A percentile compares a stretch with the other conserved stretches of the same genome.
These are phyloP conservation scores for Climacteris rufus DNA, from an alignment of 2,113 vertebrate genomes.

Conservation along the genomic window DNA sequence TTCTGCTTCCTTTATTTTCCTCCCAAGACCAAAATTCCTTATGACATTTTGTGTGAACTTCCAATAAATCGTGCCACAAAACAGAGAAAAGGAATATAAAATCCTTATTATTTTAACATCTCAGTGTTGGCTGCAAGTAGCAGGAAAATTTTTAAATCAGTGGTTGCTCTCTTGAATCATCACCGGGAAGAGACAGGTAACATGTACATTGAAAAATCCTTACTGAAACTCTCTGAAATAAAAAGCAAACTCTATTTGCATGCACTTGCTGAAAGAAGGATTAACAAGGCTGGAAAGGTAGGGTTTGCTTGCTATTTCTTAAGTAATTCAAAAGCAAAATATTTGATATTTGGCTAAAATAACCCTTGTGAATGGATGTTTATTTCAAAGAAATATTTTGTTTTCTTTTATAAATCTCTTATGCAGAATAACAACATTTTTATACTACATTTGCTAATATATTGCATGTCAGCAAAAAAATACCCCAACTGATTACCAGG, in stretches of 20 bases:
- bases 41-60: background rate
- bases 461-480: background rate
- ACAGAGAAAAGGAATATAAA: background rate
- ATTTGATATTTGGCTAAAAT: background rate
- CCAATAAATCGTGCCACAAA: background rate
- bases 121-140: background rate
- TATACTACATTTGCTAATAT: background rate
- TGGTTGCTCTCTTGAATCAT: background rate
- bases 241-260: background rate
- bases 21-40: background rate
- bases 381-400: background rate
- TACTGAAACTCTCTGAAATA: background rate
- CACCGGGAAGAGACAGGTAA: background rate
- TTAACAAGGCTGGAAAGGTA: background rate
- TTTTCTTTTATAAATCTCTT: background rate
- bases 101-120: background rate
- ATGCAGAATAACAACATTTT: background rate
- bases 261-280: background rate
- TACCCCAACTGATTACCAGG: background rate
- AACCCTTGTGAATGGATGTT: background rate
- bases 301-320: background rate
- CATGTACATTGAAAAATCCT: background rate
- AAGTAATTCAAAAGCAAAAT: background rate
- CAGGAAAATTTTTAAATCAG: background rate
- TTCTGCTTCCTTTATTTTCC: background rate